Conservation (phyloP, 2,113 vertebrate genomes). For the human region DNA sequence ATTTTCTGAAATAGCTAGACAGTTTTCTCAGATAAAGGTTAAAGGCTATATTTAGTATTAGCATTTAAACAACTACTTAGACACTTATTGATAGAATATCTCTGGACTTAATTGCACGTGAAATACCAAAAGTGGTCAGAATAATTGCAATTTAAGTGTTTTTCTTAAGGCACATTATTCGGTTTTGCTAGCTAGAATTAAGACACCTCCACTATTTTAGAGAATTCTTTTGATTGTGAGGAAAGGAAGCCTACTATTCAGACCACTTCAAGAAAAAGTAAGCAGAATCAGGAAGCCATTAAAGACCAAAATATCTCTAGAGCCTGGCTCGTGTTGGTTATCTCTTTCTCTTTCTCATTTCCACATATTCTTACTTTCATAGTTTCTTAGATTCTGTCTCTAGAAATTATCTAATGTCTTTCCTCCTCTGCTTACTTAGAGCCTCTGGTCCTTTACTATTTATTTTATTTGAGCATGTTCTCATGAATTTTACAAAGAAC, state of each 20-base stretch:
- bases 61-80: not conserved
- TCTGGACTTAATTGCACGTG: not conserved
- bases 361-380: not conserved
- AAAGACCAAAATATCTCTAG: not conserved
- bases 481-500: not conserved
- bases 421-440: not conserved
- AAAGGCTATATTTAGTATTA: not conserved
- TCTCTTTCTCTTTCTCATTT: not conserved
- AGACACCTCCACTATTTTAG: not conserved
- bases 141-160: not conserved
- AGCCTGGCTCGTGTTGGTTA: accelerated
- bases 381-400: not conserved
- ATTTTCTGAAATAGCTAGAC: not conserved
- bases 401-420: not conserved
- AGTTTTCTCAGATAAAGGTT: not conserved
- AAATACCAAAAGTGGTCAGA: not conserved
- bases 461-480: not conserved
- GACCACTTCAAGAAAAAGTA: not conserved
- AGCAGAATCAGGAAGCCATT: not conserved
- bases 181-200: not conserved
- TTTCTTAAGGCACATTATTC: not conserved
- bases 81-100: not conserved
- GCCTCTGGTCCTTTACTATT: not conserved
- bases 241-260: not conserved
- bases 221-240: not conserved